These are phyloP conservation scores for Tinea pellionella DNA, from an alignment of 2,888 invertebrate genomes.

Conservation along the genomic window DNA sequence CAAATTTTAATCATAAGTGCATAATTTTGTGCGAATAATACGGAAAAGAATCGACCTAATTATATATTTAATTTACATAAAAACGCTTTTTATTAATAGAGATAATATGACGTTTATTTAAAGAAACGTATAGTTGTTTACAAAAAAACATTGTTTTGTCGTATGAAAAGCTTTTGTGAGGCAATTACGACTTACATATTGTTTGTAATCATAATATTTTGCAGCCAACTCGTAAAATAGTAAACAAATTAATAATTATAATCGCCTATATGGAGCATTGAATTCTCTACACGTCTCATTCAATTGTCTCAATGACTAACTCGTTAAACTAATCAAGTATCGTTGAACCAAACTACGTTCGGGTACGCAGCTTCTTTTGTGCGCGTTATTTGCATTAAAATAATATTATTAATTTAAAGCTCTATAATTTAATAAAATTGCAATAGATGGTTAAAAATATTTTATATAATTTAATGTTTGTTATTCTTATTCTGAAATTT, in stretches of 20 bases:
- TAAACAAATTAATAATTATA: background rate
- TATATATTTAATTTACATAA: background rate
- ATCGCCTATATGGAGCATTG: background rate
- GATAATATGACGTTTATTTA: background rate
- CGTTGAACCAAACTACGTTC: background rate
- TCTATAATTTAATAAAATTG: no score
- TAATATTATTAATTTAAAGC: no score
- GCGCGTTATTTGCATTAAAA: no score
- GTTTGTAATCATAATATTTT: background rate
- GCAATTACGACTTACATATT: background rate
- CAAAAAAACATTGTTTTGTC: background rate
- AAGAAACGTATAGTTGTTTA: background rate
- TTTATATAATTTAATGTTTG: no score
- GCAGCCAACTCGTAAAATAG: background rate
- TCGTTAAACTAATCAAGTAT: conserved; percentile 5
- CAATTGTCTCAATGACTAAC: conserved; percentile 9
- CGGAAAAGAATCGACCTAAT: no score
- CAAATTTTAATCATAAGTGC: background rate
- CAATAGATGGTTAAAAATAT: no score
- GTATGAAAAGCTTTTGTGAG: background rate
- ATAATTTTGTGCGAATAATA: no score
- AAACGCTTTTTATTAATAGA: background rate
- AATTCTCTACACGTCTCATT: background rate
- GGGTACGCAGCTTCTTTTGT: background rate
- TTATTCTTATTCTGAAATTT: background rate